Conservation (phyloP, 2,797 vertebrate genomes). For the Siniperca scherzeri region DNA sequence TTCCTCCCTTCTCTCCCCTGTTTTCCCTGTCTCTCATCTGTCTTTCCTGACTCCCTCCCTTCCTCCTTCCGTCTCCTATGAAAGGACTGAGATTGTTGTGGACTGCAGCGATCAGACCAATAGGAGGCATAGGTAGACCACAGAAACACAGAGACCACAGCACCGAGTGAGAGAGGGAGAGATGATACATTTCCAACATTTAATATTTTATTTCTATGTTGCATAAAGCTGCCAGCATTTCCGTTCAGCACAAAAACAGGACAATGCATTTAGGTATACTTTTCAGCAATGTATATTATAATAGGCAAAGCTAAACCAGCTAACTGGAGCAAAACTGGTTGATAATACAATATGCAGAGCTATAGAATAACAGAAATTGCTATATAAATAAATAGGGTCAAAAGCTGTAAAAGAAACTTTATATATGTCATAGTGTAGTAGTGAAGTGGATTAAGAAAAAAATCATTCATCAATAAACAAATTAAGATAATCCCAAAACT, state of each 20-base stretch:
- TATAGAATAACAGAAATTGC: not conserved
- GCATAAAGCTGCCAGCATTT: conserved; percentile 48
- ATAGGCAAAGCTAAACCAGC: not conserved
- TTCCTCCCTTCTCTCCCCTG: conserved; percentile 70
- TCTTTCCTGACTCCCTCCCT: conserved; percentile 60
- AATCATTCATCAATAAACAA: not conserved
- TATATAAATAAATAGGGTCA: not conserved
- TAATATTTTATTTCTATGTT: conserved; percentile 59
- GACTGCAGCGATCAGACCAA: conserved; percentile 88
- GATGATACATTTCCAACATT: conserved; percentile 48
- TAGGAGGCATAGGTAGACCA: conserved; percentile 92
- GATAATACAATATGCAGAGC: not conserved
- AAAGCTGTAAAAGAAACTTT: not conserved
- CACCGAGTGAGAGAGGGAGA: conserved; percentile 38
- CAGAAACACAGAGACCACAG: conserved; percentile 76
- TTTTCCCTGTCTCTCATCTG: conserved; percentile 71
- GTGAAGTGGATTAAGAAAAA: not conserved
- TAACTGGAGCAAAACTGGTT: not conserved
- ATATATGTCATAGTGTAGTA: not conserved
- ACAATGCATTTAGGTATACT: conserved; percentile 9
- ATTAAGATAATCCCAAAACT: not conserved
- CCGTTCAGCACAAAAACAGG: conserved; percentile 27
- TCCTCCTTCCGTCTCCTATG: conserved; percentile 56
- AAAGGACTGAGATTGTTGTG: conserved; percentile 78
- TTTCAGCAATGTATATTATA: not conserved